These are phyloP conservation scores for Pseudachorutes palmiensis DNA, from an alignment of 1,140 invertebrate species.

Conservation along the genomic window DNA sequence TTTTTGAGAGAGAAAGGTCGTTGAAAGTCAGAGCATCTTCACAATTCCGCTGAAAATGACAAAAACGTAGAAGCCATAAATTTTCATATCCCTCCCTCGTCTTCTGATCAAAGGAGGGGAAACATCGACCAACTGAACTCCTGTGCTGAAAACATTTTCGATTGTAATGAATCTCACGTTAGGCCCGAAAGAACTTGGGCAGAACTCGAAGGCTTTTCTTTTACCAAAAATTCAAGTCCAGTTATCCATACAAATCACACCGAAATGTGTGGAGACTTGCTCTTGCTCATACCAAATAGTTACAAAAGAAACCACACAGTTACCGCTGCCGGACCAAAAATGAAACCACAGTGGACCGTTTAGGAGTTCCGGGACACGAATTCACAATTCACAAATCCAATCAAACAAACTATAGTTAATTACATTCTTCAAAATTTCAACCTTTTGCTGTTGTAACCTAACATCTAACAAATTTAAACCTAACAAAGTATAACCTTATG, in stretches of 20 bases:
- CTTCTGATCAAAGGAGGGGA: background rate
- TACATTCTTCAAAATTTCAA: too few relatives aligned
- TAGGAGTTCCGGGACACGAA: too few relatives aligned
- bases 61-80: conserved; percentile 12
- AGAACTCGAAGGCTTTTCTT: background rate
- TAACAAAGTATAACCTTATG: background rate
- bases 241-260: conserved; percentile 9
- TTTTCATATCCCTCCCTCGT: conserved; percentile 8
- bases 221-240: background rate
- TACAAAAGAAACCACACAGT: background rate
- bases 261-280: background rate
- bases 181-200: background rate
- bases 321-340: too few relatives aligned
- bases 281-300: background rate
- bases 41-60: conserved; percentile 1
- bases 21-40: background rate
- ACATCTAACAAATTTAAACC: too few relatives aligned
- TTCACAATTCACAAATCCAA: too few relatives aligned
- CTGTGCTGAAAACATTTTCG: background rate
- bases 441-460: too few relatives aligned
- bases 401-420: too few relatives aligned
- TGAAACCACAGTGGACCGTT: too few relatives aligned
- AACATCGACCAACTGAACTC: conserved; percentile 10
- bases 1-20: background rate
- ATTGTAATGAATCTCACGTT: background rate